Evolutionary conservation across 2,888 invertebrate species (phyloP), one percentile per base, ranked within the genome.

Genomic region (Ophonus ardosiacus): DNA sequence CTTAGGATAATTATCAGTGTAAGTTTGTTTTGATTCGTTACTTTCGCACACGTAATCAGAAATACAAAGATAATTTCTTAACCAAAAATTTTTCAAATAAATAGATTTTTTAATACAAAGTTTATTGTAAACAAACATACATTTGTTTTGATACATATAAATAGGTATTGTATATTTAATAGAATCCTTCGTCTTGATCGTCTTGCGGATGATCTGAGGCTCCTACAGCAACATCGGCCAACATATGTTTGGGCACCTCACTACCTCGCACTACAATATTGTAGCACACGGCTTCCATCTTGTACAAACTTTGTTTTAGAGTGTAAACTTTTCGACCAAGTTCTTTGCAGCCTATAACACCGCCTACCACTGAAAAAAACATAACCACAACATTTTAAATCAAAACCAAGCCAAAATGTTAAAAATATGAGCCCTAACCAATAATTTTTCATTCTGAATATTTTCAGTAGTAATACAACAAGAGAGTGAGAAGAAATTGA

Each of bases 211-310:
- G 87, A 1, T 89, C 88, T 84, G 89, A 88, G 40, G 85, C 79
- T 8, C 89, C 87, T 31, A 91, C 91, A 80, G 93, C 91, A 4
- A 93, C 93, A 88, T 93, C 93, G 0, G 92, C 92, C 63, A 94
- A 90, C 94, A 94, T 94, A 89, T 94, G 93, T 85, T 95, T 94
- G 0, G 96, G 96, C 40, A 97, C 94, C 90, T 97, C 97, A 0
- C 95, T 95, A 0, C 97, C 96, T 31, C 97, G 93, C 0, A 97
- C 95, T 87, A 94, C 94, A 18, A 97, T 93, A 8, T 96, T 95
- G 88, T 97, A 97, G 89, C 96, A 96, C 0, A 97, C 96, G 86
- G 94, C 93, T 90, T 98, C 98, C 88, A 97, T 96, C 92, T 98
- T 98, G 0, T 93, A 88, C 61, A 97, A 93, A 89, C 97, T 97